Percentiles rank a stretch among this genome's conserved stretches.
Conservation (phyloP, 2,888 invertebrate species). For the Apotomis capreana region DNA sequence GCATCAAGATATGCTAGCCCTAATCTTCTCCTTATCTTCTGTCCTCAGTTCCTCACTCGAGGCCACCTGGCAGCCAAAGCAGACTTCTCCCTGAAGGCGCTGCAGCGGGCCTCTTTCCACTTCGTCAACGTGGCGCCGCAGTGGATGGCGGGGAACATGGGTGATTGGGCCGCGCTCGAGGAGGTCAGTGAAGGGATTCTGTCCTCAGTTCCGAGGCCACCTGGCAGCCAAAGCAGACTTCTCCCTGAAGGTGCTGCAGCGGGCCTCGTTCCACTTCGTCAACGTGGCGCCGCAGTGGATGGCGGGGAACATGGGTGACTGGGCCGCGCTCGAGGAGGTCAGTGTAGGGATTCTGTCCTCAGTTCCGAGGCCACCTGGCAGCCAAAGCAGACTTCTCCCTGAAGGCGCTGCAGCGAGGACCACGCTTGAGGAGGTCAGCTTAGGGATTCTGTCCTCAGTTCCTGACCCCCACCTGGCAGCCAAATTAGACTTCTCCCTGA, state of each 20-base stretch:
- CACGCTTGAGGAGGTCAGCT: constrained; percentile 69
- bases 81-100: constrained; percentile 60
- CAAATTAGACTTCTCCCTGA: constrained; percentile 64
- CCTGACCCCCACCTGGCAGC: constrained; percentile 67
- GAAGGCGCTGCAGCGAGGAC: constrained; percentile 54
- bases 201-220: constrained; percentile 50
- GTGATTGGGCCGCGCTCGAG: constrained; percentile 75
- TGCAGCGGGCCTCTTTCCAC: constrained; percentile 67
- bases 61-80: constrained; percentile 72
- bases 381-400: constrained; percentile 64
- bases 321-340: constrained; percentile 76
- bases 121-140: constrained; percentile 73
- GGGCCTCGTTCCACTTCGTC: constrained; percentile 70
- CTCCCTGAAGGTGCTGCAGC: constrained; percentile 54
- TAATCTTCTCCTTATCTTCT: not conserved
- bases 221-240: constrained; percentile 58
- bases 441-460: constrained; percentile 52
- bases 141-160: constrained; percentile 69
- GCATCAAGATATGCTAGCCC: no score
- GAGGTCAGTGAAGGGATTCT: constrained; percentile 55
- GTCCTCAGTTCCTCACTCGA: constrained; percentile 63
- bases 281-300: constrained; percentile 74
- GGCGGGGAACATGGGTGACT: constrained; percentile 71
- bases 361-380: no score
- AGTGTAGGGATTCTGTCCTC: constrained; percentile 23